Evolutionary conservation across 2,797 vertebrate species (phyloP).

Genomic region (Galaxias olidus): DNA sequence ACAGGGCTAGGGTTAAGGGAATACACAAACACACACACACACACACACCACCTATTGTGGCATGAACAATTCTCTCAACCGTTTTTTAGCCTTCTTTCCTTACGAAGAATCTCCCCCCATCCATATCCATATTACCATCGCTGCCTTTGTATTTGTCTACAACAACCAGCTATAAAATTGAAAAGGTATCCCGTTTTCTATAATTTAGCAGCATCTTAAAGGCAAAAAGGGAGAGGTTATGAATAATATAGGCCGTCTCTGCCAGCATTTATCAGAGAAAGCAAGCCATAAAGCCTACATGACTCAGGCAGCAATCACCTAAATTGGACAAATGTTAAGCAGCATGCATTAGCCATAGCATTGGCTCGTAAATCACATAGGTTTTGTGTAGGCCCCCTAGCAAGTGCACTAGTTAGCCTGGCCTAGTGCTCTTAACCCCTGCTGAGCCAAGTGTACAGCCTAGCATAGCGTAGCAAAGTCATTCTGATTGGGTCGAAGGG

Average conservation of each 20-base stretch:
- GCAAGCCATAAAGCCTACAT: slow-evolving; percentile 26
- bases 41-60: slow-evolving; percentile 21
- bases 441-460: slow-evolving; percentile 70
- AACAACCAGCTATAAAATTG: slow-evolving; percentile 76
- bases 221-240: slow-evolving; percentile 71
- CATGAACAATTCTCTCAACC: slow-evolving; percentile 37
- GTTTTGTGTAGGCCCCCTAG: slow-evolving; percentile 65
- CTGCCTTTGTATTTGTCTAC: slow-evolving; percentile 71
- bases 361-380: slow-evolving; percentile 83
- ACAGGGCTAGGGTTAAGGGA: neutral
- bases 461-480: slow-evolving; percentile 45
- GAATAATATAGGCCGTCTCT: slow-evolving; percentile 65
- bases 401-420: slow-evolving; percentile 32
- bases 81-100: slow-evolving; percentile 33
- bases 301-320: slow-evolving; percentile 43
- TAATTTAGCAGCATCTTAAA: slow-evolving; percentile 80
- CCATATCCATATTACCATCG: slow-evolving; percentile 35
- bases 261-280: slow-evolving; percentile 13
- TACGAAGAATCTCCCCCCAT: slow-evolving; percentile 31
- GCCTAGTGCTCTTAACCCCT: slow-evolving; percentile 33
- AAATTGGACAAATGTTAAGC: slow-evolving; percentile 86
- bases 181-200: slow-evolving; percentile 80
- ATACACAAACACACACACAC: neutral
- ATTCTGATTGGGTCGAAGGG: slow-evolving; percentile 46
- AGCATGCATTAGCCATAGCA: slow-evolving; percentile 78